Percentiles rank a stretch among this genome's conserved stretches.
These are phyloP conservation scores for Leptopilina boulardi DNA, from an alignment of 1,140 invertebrate genomes.

Conservation along the genomic window DNA sequence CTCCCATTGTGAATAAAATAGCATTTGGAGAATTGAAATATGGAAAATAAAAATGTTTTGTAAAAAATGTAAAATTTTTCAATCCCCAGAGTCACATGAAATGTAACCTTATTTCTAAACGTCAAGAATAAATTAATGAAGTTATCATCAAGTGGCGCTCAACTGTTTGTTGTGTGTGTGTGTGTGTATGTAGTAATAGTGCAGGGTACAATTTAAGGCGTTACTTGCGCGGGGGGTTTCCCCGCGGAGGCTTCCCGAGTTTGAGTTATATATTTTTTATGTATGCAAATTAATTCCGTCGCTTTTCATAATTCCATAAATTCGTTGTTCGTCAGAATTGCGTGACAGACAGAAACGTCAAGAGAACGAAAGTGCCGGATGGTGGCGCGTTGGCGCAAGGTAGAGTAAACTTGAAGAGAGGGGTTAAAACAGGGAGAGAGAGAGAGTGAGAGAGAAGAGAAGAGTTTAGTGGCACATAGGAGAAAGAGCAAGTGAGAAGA, in stretches of 20 bases:
- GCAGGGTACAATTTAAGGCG: constrained; percentile 19
- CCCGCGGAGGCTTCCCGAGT: constrained; percentile 40
- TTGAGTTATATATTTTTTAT: constrained; percentile 62
- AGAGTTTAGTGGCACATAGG: constrained; percentile 31
- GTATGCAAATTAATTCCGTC: constrained; percentile 70
- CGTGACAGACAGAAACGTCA: constrained; percentile 67
- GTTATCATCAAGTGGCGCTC: neutral
- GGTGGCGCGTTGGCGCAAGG: constrained; percentile 65
- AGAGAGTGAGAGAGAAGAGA: constrained; percentile 36
- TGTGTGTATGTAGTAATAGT: constrained; percentile 5
- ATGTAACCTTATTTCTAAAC: neutral
- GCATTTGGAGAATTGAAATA: neutral
- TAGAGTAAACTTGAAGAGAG: constrained; percentile 46
- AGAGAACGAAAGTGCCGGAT: constrained; percentile 63
- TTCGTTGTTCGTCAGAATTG: constrained; percentile 64
- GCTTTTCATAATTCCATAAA: constrained; percentile 70
- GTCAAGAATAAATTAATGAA: constrained; percentile 24
- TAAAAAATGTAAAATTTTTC: neutral
- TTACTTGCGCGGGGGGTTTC: constrained; percentile 46
- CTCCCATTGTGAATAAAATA: neutral
- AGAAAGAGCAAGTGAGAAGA: constrained; percentile 26
- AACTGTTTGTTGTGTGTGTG: neutral
- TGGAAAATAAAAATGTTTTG: neutral
- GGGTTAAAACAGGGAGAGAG: constrained; percentile 27
- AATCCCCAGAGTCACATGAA: constrained; percentile 13